Evolutionary conservation across 1,140 invertebrate genomes (phyloP), one percentile per base, ranked within the genome.

Genomic region (Dinothrombium tinctorium): DNA sequence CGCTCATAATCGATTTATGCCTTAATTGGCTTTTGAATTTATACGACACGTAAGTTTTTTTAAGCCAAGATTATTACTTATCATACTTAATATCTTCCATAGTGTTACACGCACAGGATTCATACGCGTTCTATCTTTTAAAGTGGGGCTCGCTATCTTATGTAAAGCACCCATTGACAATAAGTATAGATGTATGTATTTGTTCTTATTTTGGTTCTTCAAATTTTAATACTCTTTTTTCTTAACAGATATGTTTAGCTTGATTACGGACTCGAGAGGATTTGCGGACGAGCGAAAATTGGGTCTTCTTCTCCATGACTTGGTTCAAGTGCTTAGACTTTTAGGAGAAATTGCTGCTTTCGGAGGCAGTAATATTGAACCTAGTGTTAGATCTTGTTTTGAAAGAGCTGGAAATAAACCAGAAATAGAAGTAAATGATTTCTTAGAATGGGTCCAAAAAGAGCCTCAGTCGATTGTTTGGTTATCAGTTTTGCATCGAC

Each of bases 1-100:
- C 86, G 17, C 67, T 95, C 1, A 82, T 80, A 62, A 73, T 94
- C 45, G 92, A 99, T 63, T 63, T 98, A 47, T 78, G 82, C 40
- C 71, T 98, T 50, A 98, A 98, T 62, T 96, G 92, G 86, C 64
- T 98, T 49, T 70, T 98, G 28, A 96, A 96, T 65, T 82, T 98
- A 33, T 96, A 90, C 59, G 90, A 98, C 67, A 83, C 69, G 73
- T 76, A 61, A 60, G 59, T 60, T n/a, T n/a, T n/a, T n/a, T n/a
- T n/a, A n/a, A n/a, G n/a, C n/a, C n/a, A n/a, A n/a, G n/a, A n/a
- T n/a, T n/a, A n/a, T n/a, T n/a, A n/a, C n/a, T n/a, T n/a, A n/a
- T n/a, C n/a, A n/a, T n/a, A 17, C 1, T 46, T 9, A 29, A 29
- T 45, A 35, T 19, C 14, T 17, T 32, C 15, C 37, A 14, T 20